Conservation (phyloP, 2,888 invertebrate genomes). For the Malthinus flaveolus region DNA sequence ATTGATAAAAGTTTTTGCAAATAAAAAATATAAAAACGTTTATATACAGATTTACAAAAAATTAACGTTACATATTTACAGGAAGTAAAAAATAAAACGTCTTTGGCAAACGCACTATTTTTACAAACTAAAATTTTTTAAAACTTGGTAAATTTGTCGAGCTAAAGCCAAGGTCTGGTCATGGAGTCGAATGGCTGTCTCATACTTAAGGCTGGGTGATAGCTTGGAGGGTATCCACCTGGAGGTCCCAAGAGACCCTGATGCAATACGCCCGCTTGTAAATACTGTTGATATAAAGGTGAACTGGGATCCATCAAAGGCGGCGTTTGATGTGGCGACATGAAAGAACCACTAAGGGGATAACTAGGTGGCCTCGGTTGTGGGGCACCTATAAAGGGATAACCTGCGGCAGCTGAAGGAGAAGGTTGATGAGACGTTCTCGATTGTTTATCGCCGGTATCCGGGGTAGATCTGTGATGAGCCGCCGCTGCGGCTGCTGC, state of each 20-base stretch:
- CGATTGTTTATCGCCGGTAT: slow-evolving; percentile 50
- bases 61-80: slow-evolving; percentile 4
- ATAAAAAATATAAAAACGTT: slow-evolving; percentile 23
- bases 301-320: slow-evolving; percentile 64
- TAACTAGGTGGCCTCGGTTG: slow-evolving; percentile 64
- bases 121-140: slow-evolving; percentile 24
- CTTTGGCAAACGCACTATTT: slow-evolving; percentile 43
- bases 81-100: slow-evolving; percentile 37
- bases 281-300: slow-evolving; percentile 73
- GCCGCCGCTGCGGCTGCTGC: slow-evolving; percentile 58
- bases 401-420: slow-evolving; percentile 52
- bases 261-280: slow-evolving; percentile 61
- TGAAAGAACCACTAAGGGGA: slow-evolving; percentile 63
- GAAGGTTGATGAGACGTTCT: slow-evolving; percentile 55
- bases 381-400: slow-evolving; percentile 65
- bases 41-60: slow-evolving; percentile 30
- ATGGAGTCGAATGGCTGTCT: slow-evolving; percentile 74
- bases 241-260: slow-evolving; percentile 54
- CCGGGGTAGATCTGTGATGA: slow-evolving; percentile 45
- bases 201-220: slow-evolving; percentile 65
- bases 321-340: slow-evolving; percentile 55
- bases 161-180: slow-evolving; percentile 70
- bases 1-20: slow-evolving; percentile 2
- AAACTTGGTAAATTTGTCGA: slow-evolving; percentile 19
- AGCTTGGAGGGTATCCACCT: slow-evolving; percentile 67